Percentiles rank a stretch among this genome's conserved stretches.
Evolutionary conservation across 2,888 invertebrate species (phyloP).

Genomic region (Hemistola chrysoprasaria): DNA sequence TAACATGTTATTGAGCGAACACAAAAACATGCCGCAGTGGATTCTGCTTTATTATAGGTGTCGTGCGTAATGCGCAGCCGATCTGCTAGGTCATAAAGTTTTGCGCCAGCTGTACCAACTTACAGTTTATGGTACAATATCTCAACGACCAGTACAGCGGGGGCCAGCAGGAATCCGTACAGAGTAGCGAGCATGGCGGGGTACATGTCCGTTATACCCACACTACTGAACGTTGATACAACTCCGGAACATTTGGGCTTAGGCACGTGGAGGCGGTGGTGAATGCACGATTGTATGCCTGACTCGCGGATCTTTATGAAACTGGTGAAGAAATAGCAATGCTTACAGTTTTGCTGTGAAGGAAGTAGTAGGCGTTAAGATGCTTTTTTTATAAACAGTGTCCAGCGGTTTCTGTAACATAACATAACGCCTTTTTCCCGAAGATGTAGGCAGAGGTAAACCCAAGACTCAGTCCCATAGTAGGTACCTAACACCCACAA

Average conservation of each 20-base stretch:
- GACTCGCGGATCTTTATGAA: conserved; percentile 78
- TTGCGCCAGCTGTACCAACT: conserved; percentile 29
- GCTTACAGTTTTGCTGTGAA: background rate
- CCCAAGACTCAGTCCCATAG: too few species aligned
- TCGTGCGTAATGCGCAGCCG: too few species aligned
- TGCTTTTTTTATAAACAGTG: too few species aligned
- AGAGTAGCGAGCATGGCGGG: conserved; percentile 76
- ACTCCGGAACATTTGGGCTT: conserved; percentile 82
- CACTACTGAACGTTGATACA: conserved; percentile 83
- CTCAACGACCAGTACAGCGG: conserved; percentile 62
- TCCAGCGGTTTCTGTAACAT: too few species aligned
- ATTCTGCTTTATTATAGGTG: too few species aligned
- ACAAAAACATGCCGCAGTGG: too few species aligned
- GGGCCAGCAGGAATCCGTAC: conserved; percentile 67
- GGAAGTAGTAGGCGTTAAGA: too few species aligned
- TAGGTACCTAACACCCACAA: too few species aligned
- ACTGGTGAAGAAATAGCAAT: conserved; percentile 33
- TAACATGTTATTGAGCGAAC: too few species aligned
- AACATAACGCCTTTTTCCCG: too few species aligned
- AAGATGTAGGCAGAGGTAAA: too few species aligned
- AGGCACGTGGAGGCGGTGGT: conserved; percentile 80
- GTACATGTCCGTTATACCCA: conserved; percentile 81
- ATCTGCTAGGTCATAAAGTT: background rate
- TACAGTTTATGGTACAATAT: conserved; percentile 57
- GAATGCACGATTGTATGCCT: conserved; percentile 74